Conservation (phyloP, 2,797 vertebrate genomes). For the Tadarida brasiliensis region DNA sequence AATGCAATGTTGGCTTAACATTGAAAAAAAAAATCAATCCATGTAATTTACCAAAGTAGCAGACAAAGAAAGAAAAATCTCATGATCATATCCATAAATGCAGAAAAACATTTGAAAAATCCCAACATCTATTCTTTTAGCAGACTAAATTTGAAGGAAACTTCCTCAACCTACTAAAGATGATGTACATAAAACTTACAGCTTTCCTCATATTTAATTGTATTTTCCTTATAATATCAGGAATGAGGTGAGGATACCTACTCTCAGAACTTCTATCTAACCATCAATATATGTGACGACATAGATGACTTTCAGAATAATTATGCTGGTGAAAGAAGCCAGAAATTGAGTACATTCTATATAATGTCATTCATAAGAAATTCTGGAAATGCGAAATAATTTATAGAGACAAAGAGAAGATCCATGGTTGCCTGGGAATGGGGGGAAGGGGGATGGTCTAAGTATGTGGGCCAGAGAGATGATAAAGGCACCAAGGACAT, state of each 20-base stretch:
- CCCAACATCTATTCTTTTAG: not conserved
- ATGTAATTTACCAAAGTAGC: not conserved
- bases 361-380: not conserved
- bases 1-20: constrained; percentile 21
- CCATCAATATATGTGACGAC: not conserved
- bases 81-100: not conserved
- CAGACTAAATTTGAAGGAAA: not conserved
- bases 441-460: not conserved
- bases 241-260: not conserved
- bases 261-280: not conserved
- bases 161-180: not conserved
- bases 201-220: not conserved
- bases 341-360: not conserved
- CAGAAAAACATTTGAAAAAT: not conserved
- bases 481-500: not conserved
- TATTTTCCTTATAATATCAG: not conserved
- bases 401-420: not conserved
- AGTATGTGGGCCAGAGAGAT: not conserved
- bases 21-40: not conserved
- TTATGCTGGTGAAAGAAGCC: not conserved
- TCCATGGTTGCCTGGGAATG: not conserved
- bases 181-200: not conserved
- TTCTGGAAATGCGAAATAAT: constrained; percentile 5
- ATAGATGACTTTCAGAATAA: not conserved
- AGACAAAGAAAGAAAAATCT: not conserved